Percentiles rank a stretch among this genome's conserved stretches.
Evolutionary conservation across 2,888 invertebrate species (phyloP).

Genomic region (Lamellibrachia satsuma): DNA sequence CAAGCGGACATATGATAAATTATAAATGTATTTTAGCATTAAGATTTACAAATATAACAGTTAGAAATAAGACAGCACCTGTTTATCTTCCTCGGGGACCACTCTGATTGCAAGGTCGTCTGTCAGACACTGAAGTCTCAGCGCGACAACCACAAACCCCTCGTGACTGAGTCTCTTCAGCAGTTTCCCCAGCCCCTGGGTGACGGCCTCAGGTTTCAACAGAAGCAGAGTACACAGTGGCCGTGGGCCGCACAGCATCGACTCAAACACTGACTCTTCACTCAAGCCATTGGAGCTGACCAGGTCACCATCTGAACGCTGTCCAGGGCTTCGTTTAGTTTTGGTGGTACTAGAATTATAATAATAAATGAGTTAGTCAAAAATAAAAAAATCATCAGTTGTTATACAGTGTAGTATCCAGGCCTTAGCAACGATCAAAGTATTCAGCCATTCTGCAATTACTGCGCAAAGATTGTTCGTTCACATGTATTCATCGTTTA

Average conservation of each 20-base stretch:
- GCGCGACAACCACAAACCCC: slow-evolving; percentile 53
- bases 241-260: slow-evolving; percentile 53
- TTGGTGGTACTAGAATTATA: not conserved
- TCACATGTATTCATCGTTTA: too few relatives aligned
- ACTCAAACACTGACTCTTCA: slow-evolving; percentile 52
- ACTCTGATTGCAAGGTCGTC: slow-evolving; percentile 41
- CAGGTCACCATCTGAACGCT: not conserved
- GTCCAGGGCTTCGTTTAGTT: not conserved
- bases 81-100: slow-evolving; percentile 38
- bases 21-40: too few relatives aligned
- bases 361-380: not conserved
- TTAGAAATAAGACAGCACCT: slow-evolving; percentile 38
- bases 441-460: too few relatives aligned
- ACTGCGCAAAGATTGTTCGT: too few relatives aligned
- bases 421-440: too few relatives aligned
- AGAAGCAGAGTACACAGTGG: slow-evolving; percentile 54
- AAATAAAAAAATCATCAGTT: not conserved
- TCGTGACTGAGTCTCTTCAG: slow-evolving; percentile 55
- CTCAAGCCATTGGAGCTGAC: not conserved
- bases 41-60: too few relatives aligned
- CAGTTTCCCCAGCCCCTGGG: slow-evolving; percentile 52
- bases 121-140: slow-evolving; percentile 46
- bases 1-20: too few relatives aligned
- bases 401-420: not conserved
- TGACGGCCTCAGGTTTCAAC: slow-evolving; percentile 55